Evolutionary conservation across 2,797 vertebrate genomes (phyloP), one percentile per base, ranked within the genome.

Genomic region (Huso huso): DNA sequence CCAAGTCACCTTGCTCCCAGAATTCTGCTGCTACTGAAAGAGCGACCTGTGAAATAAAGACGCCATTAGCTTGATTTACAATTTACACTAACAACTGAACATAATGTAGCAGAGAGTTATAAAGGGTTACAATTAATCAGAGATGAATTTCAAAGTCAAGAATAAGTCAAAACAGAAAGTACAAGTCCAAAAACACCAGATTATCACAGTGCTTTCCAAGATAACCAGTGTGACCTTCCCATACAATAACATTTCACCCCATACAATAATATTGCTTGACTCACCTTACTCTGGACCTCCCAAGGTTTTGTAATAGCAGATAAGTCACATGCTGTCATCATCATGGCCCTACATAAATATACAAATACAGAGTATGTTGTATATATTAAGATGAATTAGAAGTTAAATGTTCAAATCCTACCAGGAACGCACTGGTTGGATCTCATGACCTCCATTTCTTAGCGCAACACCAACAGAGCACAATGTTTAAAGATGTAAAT

Each of bases 261-360:
- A 18, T 59, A 8, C 10, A 10, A 18, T 12, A 48, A 9, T 49
- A 13, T 6, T 18, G 57, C 23, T 59, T 48, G 70, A 8, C 90
- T 92, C 70, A 98, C 96, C 93, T 95, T 95, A 86, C 95, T 98
- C 86, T 98, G 96, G 12, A 99, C 90, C 82, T 96, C 94, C 96
- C 95, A 99, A 65, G 96, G 96, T 70, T 99, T 98, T 70, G 96
- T 89, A 76, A 98, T 96, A 64, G 95, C 96, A 23, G 95, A 98
- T 76, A 99, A 84, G 77, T 99, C 96, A 74, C 96, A 99, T 0
- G 96, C 96, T 0, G 95, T 98, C 96, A 99, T 99, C 96, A 98
- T 99, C 96, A 98, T 98, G 49, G 96, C 96, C 96, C 96, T 99
- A 55, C 9, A 55, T 10, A 55, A 55, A 55, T 63, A 53, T n/a